Percentiles rank a stretch among this genome's conserved stretches.
Conservation (phyloP, 1,140 invertebrate genomes). For the Homarus americanus region DNA sequence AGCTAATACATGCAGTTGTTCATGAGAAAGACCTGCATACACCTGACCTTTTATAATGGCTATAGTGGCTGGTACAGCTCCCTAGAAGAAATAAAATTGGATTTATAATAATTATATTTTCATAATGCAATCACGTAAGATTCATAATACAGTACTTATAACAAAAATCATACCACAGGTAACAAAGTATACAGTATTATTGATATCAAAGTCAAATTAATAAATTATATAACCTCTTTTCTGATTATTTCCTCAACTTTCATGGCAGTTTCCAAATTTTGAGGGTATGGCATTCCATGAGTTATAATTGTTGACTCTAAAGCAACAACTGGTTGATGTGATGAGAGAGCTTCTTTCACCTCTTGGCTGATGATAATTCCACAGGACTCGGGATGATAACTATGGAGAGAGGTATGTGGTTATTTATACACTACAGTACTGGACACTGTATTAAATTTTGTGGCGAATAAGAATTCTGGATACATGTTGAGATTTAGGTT, state of each 20-base stretch:
- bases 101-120: too few species aligned
- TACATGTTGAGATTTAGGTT: neutral
- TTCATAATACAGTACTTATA: neutral
- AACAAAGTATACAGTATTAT: neutral
- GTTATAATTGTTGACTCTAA: slow-evolving; percentile 98
- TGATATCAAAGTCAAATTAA: slow-evolving; percentile 28
- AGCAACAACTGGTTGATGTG: slow-evolving; percentile 88
- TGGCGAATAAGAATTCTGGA: neutral
- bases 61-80: slow-evolving; percentile 95
- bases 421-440: too few species aligned
- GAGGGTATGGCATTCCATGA: slow-evolving; percentile 97
- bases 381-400: neutral
- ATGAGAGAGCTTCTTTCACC: slow-evolving; percentile 79
- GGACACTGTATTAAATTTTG: too few species aligned
- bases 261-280: slow-evolving; percentile 92
- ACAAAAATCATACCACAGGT: neutral
- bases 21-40: slow-evolving; percentile 86
- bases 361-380: slow-evolving; percentile 47
- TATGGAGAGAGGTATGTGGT: too few species aligned
- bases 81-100: slow-evolving; percentile 81
- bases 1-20: slow-evolving; percentile 84
- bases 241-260: slow-evolving; percentile 78
- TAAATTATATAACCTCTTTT: slow-evolving; percentile 81
- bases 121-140: too few species aligned
- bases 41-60: slow-evolving; percentile 91